These are phyloP conservation scores for Eilema depressum DNA, from an alignment of 2,888 invertebrate genomes.

Conservation along the genomic window DNA sequence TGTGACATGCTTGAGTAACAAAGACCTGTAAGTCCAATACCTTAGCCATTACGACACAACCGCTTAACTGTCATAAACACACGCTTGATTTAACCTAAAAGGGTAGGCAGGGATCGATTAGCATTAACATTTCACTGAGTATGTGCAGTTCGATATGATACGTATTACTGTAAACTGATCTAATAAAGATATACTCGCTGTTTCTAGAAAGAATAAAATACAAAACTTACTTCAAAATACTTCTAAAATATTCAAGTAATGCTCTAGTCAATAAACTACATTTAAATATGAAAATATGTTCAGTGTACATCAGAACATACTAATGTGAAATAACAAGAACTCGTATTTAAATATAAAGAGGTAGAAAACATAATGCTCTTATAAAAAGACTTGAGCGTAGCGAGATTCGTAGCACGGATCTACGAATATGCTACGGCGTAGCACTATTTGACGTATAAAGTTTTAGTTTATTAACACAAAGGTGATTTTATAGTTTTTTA, in stretches of 20 bases:
- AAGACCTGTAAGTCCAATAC: no score
- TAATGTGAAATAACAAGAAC: constrained; percentile 6
- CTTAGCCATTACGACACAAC: no score
- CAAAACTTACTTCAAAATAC: not conserved
- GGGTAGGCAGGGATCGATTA: no score
- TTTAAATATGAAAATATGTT: constrained; percentile 5
- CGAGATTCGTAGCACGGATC: constrained; percentile 37
- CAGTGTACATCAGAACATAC: constrained; percentile 13
- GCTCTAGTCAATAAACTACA: not conserved
- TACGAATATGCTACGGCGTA: constrained; percentile 47
- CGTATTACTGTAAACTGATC: not conserved
- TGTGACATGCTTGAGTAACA: no score
- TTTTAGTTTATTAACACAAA: no score
- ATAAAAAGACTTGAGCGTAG: constrained; percentile 41
- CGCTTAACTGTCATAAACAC: no score
- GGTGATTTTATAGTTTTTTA: no score
- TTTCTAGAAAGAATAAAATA: not conserved
- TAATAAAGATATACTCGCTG: not conserved
- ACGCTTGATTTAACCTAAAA: no score
- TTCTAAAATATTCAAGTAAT: not conserved
- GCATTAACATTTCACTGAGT: no score
- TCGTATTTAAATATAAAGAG: constrained; percentile 7
- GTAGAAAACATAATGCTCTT: constrained; percentile 14
- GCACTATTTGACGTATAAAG: constrained; percentile 10
- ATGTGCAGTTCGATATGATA: no score